A percentile compares a stretch with the other conserved stretches of the same genome.
These are phyloP conservation scores for Rhinolophus ferrumequinum DNA, from an alignment of 2,113 vertebrate genomes.

Conservation along the genomic window DNA sequence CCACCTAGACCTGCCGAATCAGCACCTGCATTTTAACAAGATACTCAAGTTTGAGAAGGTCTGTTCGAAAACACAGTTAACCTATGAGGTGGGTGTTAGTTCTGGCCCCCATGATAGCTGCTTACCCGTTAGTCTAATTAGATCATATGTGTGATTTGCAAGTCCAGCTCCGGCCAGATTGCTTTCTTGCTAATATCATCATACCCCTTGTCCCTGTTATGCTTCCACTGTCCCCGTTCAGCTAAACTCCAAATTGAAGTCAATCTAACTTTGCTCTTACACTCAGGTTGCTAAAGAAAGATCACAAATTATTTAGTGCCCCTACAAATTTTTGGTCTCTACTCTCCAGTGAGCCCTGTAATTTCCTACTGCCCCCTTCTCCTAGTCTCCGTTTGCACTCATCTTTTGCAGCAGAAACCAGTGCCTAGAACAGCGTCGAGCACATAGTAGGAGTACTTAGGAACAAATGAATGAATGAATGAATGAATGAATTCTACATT, in stretches of 20 bases:
- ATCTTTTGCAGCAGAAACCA: background rate
- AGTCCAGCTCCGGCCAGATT: background rate
- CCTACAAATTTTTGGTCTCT: background rate
- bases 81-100: background rate
- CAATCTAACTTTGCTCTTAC: background rate
- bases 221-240: background rate
- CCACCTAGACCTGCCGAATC: background rate
- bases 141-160: background rate
- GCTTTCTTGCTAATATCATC: background rate
- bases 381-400: background rate
- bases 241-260: background rate
- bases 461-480: too few species aligned
- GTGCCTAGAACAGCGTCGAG: background rate
- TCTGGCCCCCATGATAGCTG: background rate
- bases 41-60: background rate
- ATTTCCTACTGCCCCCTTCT: background rate
- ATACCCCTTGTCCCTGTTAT: background rate
- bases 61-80: background rate
- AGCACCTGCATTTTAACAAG: background rate
- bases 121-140: background rate
- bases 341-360: background rate
- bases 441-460: fast-evolving
- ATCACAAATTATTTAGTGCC: background rate
- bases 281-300: background rate
- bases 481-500: background rate